Conservation (phyloP, 2,113 vertebrate genomes). For the Pomatorhinus ruficollis region DNA sequence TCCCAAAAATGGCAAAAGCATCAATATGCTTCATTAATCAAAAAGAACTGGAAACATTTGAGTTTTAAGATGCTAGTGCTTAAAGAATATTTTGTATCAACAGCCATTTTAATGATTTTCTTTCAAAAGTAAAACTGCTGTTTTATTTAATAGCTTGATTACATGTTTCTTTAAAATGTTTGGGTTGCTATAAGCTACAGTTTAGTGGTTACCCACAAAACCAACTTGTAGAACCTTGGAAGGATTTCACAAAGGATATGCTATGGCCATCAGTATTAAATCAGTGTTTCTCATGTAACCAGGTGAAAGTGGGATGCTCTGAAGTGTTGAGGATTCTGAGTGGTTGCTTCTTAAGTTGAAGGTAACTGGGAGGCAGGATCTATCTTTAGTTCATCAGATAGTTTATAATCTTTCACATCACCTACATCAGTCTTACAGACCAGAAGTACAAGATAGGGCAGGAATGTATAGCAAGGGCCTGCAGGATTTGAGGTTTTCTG, state of each 20-base stretch:
- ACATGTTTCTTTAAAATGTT: background rate
- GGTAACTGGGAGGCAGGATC: background rate
- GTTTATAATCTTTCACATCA: background rate
- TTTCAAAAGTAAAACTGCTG: background rate
- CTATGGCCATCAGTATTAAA: background rate
- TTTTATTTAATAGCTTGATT: background rate
- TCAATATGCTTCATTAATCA: conserved; percentile 55
- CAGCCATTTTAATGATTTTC: conserved; percentile 36
- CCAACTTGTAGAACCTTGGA: background rate
- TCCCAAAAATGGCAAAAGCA: background rate
- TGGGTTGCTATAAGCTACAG: background rate
- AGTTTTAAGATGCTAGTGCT: background rate
- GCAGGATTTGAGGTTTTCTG: background rate
- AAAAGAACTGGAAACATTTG: conserved; percentile 38
- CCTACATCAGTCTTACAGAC: background rate
- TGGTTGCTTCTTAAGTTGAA: background rate
- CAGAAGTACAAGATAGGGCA: background rate
- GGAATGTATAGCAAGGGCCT: background rate
- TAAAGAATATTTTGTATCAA: conserved; percentile 20
- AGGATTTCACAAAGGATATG: background rate
- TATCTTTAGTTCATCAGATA: background rate
- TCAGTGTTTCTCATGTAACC: background rate
- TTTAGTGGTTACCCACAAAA: background rate
- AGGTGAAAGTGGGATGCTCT: background rate
- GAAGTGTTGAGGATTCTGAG: background rate